Evolutionary conservation across 1,140 invertebrate genomes (phyloP), one percentile per base, ranked within the genome.

Genomic region (Musca vetustissima): DNA sequence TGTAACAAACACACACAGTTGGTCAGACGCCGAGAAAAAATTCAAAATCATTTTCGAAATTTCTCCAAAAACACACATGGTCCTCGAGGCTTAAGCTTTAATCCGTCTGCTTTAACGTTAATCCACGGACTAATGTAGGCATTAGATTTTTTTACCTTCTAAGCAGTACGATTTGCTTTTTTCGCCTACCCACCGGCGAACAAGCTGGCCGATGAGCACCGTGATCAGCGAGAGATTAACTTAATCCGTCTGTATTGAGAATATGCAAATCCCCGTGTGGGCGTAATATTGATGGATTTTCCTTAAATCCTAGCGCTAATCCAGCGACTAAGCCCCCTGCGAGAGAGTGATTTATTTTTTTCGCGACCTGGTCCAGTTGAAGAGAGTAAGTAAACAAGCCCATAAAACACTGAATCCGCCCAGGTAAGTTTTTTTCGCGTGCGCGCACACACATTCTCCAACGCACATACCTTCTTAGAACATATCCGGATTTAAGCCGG

Each of bases 241-340:
- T 65, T 66, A 66, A 52, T 66, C 64, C 64, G 19, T n/a, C 15
- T 11, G 22, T 15, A 8, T 50, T 28, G 11, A 36, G 28, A 19
- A 9, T 14, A 43, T 13, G 22, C 32, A 61, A 66, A 66, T 66
- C 43, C 43, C 36, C 22, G 21, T 17, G 47, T 32, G 43, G 64
- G 64, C 64, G 64, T 49, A 66, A 66, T 66, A 66, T 66, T 66
- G 64, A 49, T 47, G 22, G 43, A 66, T 66, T 66, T 66, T 50
- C 64, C 64, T 50, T 66, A 49, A 66, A 66, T 49, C 64, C 64
- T 24, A 15, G 21, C 49, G 7, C 43, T 49, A 66, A 66, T 49
- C 43, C 19, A 21, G 52, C 19, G 8, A 53, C 52, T 49, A 32
- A 19, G 64, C 24, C 24, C 59, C 21, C 17, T 13, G 61, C 17